Conservation (phyloP, 2,888 invertebrate species). For the Leptinotarsa tumamoca region DNA sequence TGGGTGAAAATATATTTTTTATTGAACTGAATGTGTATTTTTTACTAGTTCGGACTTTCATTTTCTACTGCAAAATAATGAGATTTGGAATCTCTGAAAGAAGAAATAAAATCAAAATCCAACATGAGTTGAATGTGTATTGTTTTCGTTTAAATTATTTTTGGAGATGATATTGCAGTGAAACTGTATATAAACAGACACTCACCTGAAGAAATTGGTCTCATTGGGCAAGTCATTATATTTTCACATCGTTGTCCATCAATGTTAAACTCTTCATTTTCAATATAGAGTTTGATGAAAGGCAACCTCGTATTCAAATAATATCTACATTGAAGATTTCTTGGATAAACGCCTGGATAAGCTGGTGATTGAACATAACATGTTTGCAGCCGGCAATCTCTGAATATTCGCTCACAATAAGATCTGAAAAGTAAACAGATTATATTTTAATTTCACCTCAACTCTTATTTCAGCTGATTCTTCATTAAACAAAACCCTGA, state of each 20-base stretch:
- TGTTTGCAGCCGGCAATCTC: constrained; percentile 89
- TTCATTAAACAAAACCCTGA: no score
- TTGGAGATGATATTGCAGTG: no score
- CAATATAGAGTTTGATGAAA: constrained; percentile 91
- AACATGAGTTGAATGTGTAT: no score
- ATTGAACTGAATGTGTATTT: no score
- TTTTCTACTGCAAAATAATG: no score
- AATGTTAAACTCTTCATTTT: constrained; percentile 94
- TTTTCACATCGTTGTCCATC: constrained; percentile 94
- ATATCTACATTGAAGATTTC: constrained; percentile 91
- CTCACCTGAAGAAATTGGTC: constrained; percentile 86
- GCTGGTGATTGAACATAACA: constrained; percentile 95
- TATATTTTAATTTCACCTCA: neutral
- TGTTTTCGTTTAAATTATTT: no score
- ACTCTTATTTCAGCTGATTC: no score
- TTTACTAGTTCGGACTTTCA: no score
- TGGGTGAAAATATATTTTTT: no score
- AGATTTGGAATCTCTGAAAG: no score
- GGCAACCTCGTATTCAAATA: constrained; percentile 89
- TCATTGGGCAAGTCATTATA: constrained; percentile 94
- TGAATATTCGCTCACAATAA: constrained; percentile 88
- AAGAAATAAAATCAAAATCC: no score
- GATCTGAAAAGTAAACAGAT: constrained; percentile 70
- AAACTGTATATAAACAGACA: neutral
- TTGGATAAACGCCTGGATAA: constrained; percentile 91